These are phyloP conservation scores for Coranthus polyacanthus DNA, from an alignment of 2,797 vertebrate species.

Conservation along the genomic window DNA sequence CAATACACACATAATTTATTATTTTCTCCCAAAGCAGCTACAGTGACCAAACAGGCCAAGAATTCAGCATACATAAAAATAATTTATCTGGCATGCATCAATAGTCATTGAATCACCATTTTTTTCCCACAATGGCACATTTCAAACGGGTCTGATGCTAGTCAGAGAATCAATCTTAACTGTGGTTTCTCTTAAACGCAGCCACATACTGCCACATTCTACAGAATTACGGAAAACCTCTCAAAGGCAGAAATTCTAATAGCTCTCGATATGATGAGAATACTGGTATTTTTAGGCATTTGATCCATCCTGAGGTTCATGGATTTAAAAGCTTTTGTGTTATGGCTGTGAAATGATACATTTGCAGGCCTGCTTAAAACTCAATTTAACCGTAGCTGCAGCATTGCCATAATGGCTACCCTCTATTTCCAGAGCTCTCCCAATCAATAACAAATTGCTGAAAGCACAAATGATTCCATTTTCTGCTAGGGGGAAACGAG, in stretches of 20 bases:
- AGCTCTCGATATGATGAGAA: constrained; percentile 80
- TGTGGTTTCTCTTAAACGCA: constrained; percentile 72
- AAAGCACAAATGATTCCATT: constrained; percentile 91
- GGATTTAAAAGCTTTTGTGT: constrained; percentile 86
- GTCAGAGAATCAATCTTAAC: constrained; percentile 77
- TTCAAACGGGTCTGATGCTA: constrained; percentile 50
- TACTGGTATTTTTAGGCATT: constrained; percentile 84
- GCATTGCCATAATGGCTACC: constrained; percentile 88
- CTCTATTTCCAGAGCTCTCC: constrained; percentile 88
- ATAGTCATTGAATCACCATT: constrained; percentile 63
- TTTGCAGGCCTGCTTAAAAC: constrained; percentile 90
- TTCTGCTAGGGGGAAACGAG: constrained; percentile 86
- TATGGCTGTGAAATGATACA: constrained; percentile 87
- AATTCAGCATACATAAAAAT: constrained; percentile 36
- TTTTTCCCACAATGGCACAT: constrained; percentile 63
- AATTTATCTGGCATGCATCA: constrained; percentile 56
- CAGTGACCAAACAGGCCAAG: constrained; percentile 39
- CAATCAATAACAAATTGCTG: constrained; percentile 91
- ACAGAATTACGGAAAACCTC: constrained; percentile 76
- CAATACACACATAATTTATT: constrained; percentile 28
- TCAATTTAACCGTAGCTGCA: constrained; percentile 88
- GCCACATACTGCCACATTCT: constrained; percentile 80
- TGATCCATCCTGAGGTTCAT: constrained; percentile 84
- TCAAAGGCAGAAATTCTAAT: constrained; percentile 77
- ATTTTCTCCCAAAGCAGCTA: constrained; percentile 27